These are phyloP conservation scores for Platyura marginata DNA, from an alignment of 1,140 invertebrate species.

Conservation along the genomic window DNA sequence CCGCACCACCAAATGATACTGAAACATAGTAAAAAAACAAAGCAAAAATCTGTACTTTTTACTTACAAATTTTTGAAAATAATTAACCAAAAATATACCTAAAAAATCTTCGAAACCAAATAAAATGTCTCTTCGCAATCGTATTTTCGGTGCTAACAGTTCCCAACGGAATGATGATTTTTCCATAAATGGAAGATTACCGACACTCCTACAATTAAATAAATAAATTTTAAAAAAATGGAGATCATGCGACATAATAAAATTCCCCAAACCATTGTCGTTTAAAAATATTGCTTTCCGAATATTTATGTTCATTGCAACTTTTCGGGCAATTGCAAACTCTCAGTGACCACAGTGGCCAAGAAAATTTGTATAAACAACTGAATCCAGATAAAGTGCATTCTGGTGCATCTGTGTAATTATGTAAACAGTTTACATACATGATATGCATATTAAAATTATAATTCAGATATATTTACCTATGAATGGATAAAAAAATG, in stretches of 20 bases:
- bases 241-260: background rate
- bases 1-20: conserved; percentile 1
- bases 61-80: no score
- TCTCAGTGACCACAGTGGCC: conserved; percentile 21
- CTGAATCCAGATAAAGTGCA: conserved; percentile 20
- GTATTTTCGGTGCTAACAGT: conserved; percentile 20
- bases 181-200: background rate
- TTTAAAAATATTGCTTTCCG: conserved; percentile 18
- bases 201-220: conserved; percentile 7
- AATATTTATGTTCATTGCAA: conserved; percentile 20
- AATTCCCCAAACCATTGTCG: conserved; percentile 5
- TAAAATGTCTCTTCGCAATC: conserved; percentile 21
- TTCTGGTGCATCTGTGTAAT: conserved; percentile 10
- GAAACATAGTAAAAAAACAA: no score
- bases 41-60: no score
- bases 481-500: conserved; percentile 20
- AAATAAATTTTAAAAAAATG: background rate
- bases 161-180: conserved; percentile 17
- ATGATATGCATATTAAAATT: background rate
- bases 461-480: conserved; percentile 3
- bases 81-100: background rate
- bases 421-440: background rate
- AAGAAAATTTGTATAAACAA: conserved; percentile 19
- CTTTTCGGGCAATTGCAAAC: conserved; percentile 22
- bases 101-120: conserved; percentile 24